Conservation (phyloP, 2,797 vertebrate species). For the Orientallactaga sibirica region DNA sequence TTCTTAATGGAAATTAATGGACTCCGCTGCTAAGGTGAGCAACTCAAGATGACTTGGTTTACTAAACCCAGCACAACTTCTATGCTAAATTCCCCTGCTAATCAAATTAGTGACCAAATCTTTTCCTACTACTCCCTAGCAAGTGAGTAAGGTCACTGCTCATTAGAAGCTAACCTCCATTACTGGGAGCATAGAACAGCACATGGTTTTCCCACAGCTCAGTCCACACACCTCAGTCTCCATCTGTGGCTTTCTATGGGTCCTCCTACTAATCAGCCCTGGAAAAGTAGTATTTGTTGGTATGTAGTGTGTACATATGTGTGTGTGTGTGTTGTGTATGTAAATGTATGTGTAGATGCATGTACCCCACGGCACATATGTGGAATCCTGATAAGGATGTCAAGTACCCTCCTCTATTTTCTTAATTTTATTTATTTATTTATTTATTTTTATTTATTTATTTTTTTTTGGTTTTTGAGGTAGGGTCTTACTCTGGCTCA, state of each 20-base stretch:
- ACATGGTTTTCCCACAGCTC: not conserved
- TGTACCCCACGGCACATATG: no score
- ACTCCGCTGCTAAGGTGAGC: slow-evolving; percentile 87
- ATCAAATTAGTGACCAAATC: not conserved
- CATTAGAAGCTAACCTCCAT: not conserved
- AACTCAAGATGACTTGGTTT: slow-evolving; percentile 88
- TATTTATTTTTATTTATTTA: no score
- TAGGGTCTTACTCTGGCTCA: no score
- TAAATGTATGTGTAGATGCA: no score
- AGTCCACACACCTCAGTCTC: not conserved
- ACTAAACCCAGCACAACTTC: slow-evolving; percentile 86
- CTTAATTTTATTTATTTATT: no score
- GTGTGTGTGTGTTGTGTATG: no score
- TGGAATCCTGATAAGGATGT: no score
- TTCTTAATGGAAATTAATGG: slow-evolving; percentile 86
- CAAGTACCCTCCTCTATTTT: no score
- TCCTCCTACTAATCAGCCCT: not conserved
- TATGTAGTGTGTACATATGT: no score
- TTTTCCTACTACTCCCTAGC: not conserved
- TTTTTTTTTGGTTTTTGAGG: no score
- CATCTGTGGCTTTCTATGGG: not conserved
- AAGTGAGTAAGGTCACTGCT: not conserved
- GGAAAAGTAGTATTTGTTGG: no score
- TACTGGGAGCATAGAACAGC: not conserved
- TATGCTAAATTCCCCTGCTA: slow-evolving; percentile 22